Evolutionary conservation across 2,113 vertebrate species (phyloP), one percentile per base, ranked within the genome.

Genomic region (Pangasianodon hypophthalmus): DNA sequence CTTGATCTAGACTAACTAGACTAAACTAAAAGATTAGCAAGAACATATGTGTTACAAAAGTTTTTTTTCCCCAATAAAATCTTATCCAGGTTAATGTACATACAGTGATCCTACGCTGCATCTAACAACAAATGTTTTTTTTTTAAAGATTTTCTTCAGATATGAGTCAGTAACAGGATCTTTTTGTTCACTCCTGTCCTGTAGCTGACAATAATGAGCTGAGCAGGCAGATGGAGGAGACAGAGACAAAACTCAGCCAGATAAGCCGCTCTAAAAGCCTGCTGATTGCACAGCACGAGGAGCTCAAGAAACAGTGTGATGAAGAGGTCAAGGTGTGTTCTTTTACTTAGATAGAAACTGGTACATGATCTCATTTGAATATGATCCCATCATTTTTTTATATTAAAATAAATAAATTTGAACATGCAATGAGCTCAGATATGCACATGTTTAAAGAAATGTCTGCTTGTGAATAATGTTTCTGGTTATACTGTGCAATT

Each of bases 261-360:
- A 91, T 94, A 67, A 94, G 92, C 62, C 95, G 96, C 64, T 92
- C 94, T 85, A 96, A 93, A 92, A 82, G 89, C 52, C 93, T 95
- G 67, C 92, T 97, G 88, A 92, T 93, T 14, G 90, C 93, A 32
- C 96, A 97, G 37, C 86, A 89, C 29, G 96, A 97, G 54, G 96
- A 97, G 0, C 92, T 96, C 87, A 96, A 95, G 93, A 97, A 95
- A 88, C 95, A 96, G 8, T 91, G 95, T 88, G 96, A 97, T 2
- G 96, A 97, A 91, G 96, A 97, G 91, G 90, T 95, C 83, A 97
- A 97, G 95, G 96, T 97, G 29, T 50, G 90, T 88, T 52, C 37
- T 77, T 85, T 52, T 48, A 73, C 52, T n/a, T 52, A 29, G 4
- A 29, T 21, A 0, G 10, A 2, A 58, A 41, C 4, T 26, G 54